Percentiles rank a stretch among this genome's conserved stretches.
Conservation (phyloP, 2,113 vertebrate species). For the Rattus rattus region DNA sequence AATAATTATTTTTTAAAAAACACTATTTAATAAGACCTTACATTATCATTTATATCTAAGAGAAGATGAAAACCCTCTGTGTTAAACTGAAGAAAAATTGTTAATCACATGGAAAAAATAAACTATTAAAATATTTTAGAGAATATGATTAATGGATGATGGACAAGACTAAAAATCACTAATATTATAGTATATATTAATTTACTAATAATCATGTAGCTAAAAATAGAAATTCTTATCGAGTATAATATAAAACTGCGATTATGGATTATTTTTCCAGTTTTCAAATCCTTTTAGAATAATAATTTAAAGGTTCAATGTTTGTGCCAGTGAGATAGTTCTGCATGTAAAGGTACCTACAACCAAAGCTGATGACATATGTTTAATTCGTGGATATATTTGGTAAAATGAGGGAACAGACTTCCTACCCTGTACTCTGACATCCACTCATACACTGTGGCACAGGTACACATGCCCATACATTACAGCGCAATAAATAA, state of each 20-base stretch:
- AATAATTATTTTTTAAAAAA: slow-evolving; percentile 4
- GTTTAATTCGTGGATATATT: too few species aligned
- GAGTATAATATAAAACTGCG: background rate
- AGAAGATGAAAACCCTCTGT: background rate
- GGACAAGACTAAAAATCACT: background rate
- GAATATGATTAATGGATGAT: background rate
- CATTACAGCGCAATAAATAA: background rate
- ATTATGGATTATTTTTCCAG: background rate
- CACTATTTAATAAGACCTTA: background rate
- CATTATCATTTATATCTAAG: background rate
- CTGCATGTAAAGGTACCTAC: background rate
- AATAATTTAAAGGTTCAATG: too few species aligned
- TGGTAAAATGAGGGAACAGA: background rate
- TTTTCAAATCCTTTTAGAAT: background rate
- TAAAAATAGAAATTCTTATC: background rate
- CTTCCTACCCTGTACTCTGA: too few species aligned
- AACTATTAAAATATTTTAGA: background rate
- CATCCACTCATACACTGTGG: background rate
- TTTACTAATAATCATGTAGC: background rate
- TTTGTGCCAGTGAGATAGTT: background rate
- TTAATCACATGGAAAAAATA: background rate
- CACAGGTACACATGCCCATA: background rate
- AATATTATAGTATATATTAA: background rate
- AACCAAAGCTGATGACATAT: background rate
- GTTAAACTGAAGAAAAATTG: background rate